phyloP scores from a whole-genome alignment of 2,888 invertebrate genomes.

The Cremastinae sp. region DNA sequence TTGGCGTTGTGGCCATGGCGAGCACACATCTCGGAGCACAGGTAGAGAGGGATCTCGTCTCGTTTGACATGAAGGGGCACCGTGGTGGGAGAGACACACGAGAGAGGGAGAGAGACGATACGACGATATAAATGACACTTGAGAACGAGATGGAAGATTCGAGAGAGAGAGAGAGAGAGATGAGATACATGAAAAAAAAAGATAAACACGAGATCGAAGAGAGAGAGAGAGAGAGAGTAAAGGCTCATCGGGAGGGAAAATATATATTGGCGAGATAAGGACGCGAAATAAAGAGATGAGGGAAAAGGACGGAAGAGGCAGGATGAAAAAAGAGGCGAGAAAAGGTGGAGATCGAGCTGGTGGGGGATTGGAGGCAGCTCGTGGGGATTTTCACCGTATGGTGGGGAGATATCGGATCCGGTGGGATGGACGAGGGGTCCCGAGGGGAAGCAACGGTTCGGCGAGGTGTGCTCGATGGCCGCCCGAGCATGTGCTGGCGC shows the following conservation, averaged over 20 bases:
- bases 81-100: conserved; percentile 30
- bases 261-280: not conserved
- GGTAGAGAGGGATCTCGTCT: conserved; percentile 10
- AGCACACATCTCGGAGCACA: conserved; percentile 62
- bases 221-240: conserved; percentile 1
- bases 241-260: too few species aligned
- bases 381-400: conserved; percentile 54
- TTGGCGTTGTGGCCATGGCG: conserved; percentile 72
- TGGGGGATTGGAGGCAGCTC: conserved; percentile 3
- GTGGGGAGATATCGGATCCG: conserved; percentile 38
- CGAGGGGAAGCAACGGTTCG: conserved; percentile 54
- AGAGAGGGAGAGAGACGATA: conserved; percentile 7
- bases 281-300: conserved; percentile 2
- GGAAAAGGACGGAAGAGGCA: too few species aligned
- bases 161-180: not conserved
- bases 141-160: conserved; percentile 2
- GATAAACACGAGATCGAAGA: not conserved
- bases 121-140: too few species aligned
- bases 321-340: conserved; percentile 9
- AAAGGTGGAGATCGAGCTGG: not conserved
- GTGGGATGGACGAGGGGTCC: conserved; percentile 62
- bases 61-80: not conserved
- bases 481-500: conserved; percentile 69
- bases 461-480: conserved; percentile 73
- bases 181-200: too few species aligned